Base-by-base conservation (phyloP, 2,797 vertebrate genomes). In the Agapornis canus region DNA sequence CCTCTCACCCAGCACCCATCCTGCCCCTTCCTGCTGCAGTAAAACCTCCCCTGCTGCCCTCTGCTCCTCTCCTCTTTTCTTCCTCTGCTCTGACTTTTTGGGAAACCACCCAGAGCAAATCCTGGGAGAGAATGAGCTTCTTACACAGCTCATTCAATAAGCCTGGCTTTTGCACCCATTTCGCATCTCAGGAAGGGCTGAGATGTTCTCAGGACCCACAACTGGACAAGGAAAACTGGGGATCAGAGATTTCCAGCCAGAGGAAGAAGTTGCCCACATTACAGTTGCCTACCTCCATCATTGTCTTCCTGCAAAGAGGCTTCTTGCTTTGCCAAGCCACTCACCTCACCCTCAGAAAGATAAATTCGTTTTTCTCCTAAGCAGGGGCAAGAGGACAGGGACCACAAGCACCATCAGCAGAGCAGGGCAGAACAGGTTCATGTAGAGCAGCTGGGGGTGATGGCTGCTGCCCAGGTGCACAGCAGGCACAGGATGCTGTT, bases 341-440 rank as follows among this genome's bases (percentile, higher is more conserved):
- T n/a, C 32, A 42, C 65, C 57, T 31, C 3, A 1, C 52, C 79
- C 85, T 93, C 35, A 21, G 82, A 52, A 96, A 94, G 90, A 94
- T 15, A 95, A 81, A 90, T 52, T 84, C 81, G n/a, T 47, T 86
- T 86, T 77, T 64, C 17, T 88, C 1, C 0, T 31, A 35, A 81
- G 56, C 17, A 11, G 77, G 73, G 83, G 57, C 47, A 43, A 29
- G 26, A 64, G 82, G 52, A 65, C 27, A 8, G 64, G 54, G 73
- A 51, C 26, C 0, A 2, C 35, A 45, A 19, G 13, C 31, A 6
- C 45, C 4, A 2, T 52, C 57, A 71, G 75, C 35, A 87, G 72
- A 61, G 90, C 21, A 19, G 15, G 18, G 69, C 51, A 82, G 84
- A 79, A 39, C 59, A 40, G 64, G 72, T 57, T 77, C 52, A 15